phyloP scores from a whole-genome alignment of 2,113 vertebrate genomes.

The Amblyopsis rosae region DNA sequence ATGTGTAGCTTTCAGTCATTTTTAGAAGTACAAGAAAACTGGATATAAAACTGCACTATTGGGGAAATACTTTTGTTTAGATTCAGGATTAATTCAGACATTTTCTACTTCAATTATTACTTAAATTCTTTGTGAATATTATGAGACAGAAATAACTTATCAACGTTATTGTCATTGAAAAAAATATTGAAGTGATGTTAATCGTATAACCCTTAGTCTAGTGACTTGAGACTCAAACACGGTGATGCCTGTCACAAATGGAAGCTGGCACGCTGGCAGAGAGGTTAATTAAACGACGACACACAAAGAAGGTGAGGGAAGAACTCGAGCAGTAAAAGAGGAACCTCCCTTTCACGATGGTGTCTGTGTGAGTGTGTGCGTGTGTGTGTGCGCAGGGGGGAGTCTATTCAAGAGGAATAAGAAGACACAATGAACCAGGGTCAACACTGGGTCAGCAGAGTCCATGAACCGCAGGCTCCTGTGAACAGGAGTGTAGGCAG shows the following conservation, averaged over 20 bases:
- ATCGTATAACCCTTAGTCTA: not conserved
- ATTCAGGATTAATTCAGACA: not conserved
- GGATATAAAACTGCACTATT: not conserved
- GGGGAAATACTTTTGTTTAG: not conserved
- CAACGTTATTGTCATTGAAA: not conserved
- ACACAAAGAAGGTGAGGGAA: conserved; percentile 35
- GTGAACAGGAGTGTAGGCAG: conserved; percentile 44
- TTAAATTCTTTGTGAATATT: not conserved
- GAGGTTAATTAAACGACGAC: conserved; percentile 20
- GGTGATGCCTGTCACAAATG: conserved; percentile 17
- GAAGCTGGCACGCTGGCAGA: conserved; percentile 22
- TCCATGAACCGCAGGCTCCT: conserved; percentile 79
- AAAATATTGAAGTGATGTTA: not conserved
- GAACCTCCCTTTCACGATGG: conserved; percentile 28
- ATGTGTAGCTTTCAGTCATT: conserved; percentile 3
- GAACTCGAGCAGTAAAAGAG: conserved; percentile 24
- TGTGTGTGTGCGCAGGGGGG: conserved; percentile 73
- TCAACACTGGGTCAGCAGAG: conserved; percentile 87
- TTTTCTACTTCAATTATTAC: not conserved
- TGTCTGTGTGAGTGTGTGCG: conserved; percentile 73
- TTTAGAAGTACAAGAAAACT: not conserved
- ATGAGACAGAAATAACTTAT: not conserved
- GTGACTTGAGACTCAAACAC: conserved; percentile 5
- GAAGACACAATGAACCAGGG: conserved; percentile 78
- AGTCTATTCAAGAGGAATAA: conserved; percentile 81